phyloP scores from a whole-genome alignment of 2,888 invertebrate genomes.

The Xylocampa areola region DNA sequence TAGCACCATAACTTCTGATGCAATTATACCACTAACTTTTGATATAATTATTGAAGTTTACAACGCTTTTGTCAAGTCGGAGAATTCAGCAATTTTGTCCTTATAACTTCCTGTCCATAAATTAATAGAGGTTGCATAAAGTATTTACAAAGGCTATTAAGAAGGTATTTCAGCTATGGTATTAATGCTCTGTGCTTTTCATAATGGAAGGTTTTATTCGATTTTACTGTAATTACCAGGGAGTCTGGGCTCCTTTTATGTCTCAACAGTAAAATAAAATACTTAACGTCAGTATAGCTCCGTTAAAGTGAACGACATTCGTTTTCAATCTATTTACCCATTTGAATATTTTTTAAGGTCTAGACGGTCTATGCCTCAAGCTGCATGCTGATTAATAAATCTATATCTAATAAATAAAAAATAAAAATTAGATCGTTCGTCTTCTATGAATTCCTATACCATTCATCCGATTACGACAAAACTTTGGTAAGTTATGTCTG shows the following conservation, averaged over 20 bases:
- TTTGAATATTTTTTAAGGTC: too few relatives aligned
- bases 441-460: too few relatives aligned
- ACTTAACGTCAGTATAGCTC: neutral
- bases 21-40: constrained; percentile 16
- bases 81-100: constrained; percentile 9
- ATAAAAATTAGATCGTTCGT: too few relatives aligned
- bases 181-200: neutral
- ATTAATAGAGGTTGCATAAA: constrained; percentile 1
- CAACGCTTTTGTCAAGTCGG: neutral
- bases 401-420: too few relatives aligned
- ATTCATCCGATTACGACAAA: too few relatives aligned
- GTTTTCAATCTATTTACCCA: too few relatives aligned
- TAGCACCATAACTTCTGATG: constrained; percentile 2
- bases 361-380: too few relatives aligned
- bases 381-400: too few relatives aligned
- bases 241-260: neutral
- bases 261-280: constrained; percentile 2
- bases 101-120: constrained; percentile 10
- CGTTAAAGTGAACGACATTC: too few relatives aligned
- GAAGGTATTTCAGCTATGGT: constrained; percentile 1
- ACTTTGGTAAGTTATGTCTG: too few relatives aligned
- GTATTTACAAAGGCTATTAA: constrained; percentile 5
- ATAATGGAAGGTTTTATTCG: constrained; percentile 8
- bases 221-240: constrained; percentile 6
- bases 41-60: too few relatives aligned